Base-by-base conservation (phyloP, 2,797 vertebrate genomes). In the Hapalemur alaotrensis region DNA sequence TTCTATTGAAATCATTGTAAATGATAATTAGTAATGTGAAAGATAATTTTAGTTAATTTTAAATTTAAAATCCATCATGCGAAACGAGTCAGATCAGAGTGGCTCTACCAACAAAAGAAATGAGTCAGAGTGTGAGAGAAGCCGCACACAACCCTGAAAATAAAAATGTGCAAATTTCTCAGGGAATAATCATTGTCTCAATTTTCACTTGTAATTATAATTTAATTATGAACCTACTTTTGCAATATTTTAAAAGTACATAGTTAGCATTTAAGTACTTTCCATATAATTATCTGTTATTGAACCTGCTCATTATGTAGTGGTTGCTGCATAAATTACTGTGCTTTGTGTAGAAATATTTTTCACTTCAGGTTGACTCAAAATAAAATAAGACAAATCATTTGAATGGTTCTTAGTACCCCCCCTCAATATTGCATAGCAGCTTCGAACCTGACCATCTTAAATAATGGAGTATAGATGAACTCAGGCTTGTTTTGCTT, bases 181-280 rank as follows among this genome's bases (percentile, higher is more conserved):
- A 65, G 93, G 92, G 94, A 98, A 96, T 95, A 96, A 98, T 96
- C 94, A 95, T 83, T 25, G 15, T 96, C 97, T 98, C 43, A 4
- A 79, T 93, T 98, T 97, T 98, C 98, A 96, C 97, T 98, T 95
- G 76, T 97, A 98, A 98, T 98, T 98, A 96, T 97, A 98, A 98
- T 98, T 97, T 98, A 98, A 98, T 98, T 98, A 98, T 50, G 48
- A 97, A 85, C 70, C 52, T 46, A 96, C 97, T 97, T 98, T 97
- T 80, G 65, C 95, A 97, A 96, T 75, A 91, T 95, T 97, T 98
- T 98, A 95, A 52, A 98, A 98, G 96, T 93, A 98, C 96, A 95
- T 97, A 97, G 97, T 98, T 97, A 98, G 80, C 97, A 95, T 93
- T 97, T 89, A 97, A 98, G 96, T 95, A 95, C 93, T 97, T 98